Evolutionary conservation across 2,888 invertebrate species (phyloP), one percentile per base, ranked within the genome.

Genomic region (Fissipunctia ypsillon): DNA sequence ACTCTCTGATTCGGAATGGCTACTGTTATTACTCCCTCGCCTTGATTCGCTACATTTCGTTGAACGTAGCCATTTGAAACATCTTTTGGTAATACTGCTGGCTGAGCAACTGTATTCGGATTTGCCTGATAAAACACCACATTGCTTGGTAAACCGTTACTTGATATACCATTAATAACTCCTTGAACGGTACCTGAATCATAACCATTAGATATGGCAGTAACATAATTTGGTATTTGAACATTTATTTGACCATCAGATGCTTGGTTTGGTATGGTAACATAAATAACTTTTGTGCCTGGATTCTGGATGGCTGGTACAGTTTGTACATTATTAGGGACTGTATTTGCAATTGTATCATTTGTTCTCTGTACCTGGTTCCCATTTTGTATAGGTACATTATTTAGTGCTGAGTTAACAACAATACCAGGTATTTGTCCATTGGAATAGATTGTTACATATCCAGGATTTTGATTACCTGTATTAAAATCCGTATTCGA

Each of bases 381-480:
- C 3, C 60, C 74, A 63, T 70, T 78, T 19, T 76, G 80, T 63
- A 56, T 0, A 12, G 85, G 77, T 22, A 31, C 25, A 57, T 84
- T 80, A n/a, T 71, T 86, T 60, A 71, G 75, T 64, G 16, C 57
- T 59, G 73, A 12, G 45, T 69, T 86, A 19, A 87, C 45, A 12
- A 85, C 66, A 41, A 76, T 66, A 28, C 83, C 85, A 4, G 85
- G 87, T 43, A 85, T 64, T 57, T 87, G 83, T 1, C 87, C 85
- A 9, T 87, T 87, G 0, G 79, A 80, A 52, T 87, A 86, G 0
- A 86, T 50, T 2, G 78, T 67, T 35, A 86, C 64, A 38, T 81
- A 79, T 10, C 76, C 73, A 41, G 87, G 74, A 38, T 71, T 71
- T 54, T 78, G 78, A 12, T 60, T 59, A 41, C 28, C 50, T 12